A percentile compares a stretch with the other conserved stretches of the same genome.
Conservation (phyloP, 2,888 invertebrate genomes). For the Carpatolechia fugitivella region DNA sequence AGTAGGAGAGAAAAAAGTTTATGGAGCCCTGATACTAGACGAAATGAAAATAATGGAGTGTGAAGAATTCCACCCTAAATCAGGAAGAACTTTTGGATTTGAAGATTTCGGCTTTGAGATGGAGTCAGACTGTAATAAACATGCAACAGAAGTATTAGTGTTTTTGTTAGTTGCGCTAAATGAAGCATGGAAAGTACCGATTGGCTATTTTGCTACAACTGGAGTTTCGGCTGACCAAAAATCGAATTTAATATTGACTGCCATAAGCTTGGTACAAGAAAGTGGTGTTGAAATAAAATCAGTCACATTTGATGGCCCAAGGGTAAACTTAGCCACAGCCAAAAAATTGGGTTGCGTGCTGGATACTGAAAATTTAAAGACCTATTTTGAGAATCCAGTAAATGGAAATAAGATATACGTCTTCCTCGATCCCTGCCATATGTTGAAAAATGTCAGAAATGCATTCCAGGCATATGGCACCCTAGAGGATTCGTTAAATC, state of each 20-base stretch:
- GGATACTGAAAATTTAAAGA: no score
- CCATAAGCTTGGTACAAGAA: conserved; percentile 11
- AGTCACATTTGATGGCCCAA: conserved; percentile 10
- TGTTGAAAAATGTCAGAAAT: no score
- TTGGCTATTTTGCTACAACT: conserved; percentile 22
- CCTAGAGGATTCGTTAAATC: no score
- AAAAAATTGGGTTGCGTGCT: no score
- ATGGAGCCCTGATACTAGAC: conserved; percentile 10
- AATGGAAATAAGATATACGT: no score
- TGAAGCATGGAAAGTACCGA: conserved; percentile 21
- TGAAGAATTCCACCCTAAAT: conserved; percentile 5
- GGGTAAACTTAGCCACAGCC: no score
- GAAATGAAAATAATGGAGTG: conserved; percentile 9
- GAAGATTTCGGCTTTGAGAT: conserved; percentile 11
- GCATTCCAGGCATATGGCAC: no score
- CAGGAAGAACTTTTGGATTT: conserved; percentile 9
- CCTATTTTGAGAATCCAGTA: no score
- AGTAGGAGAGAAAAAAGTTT: not conserved
- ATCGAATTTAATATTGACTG: conserved; percentile 10
- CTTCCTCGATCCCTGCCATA: no score
- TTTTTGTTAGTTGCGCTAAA: conserved; percentile 21
- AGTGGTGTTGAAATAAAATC: no score
- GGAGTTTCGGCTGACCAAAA: not conserved
- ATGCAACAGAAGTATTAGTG: conserved; percentile 19
- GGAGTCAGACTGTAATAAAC: conserved; percentile 6